Base-by-base conservation (phyloP, 2,113 vertebrate genomes). In the Blennius ocellaris region DNA sequence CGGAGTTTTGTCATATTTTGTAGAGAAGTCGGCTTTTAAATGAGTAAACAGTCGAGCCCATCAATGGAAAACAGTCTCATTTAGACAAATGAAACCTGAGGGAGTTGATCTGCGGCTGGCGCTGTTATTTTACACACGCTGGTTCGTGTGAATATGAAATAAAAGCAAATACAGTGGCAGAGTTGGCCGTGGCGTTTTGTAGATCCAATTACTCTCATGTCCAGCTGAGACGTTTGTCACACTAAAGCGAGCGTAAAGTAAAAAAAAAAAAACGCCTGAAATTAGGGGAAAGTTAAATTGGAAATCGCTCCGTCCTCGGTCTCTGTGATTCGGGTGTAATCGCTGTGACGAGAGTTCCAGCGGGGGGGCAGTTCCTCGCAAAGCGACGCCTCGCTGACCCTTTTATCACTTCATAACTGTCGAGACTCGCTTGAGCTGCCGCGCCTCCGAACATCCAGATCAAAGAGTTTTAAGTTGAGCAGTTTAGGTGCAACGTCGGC, bases 331-430 rank as follows among this genome's bases (percentile, higher is more conserved):
- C 56, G 11, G 1, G 7, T 64, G 2, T 17, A 59, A 59, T 47
- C 11, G 39, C 17, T 17, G 11, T 40, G 0, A 66, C 38, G 4
- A 10, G 53, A 55, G 39, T 64, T 52, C 64, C 39, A 5, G 39
- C 45, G 11, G 48, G 54, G 15, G n/a, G n/a, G n/a, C n/a, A n/a
- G 11, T 63, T 68, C 63, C 52, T 58, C 6, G n/a, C n/a, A 51
- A 3, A 53, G 40, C 41, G 16, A 9, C 16, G 16, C 57, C 49
- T 44, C 4, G 51, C 17, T 49, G 39, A 44, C 10, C 45, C 47
- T 53, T 54, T 58, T 40, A 76, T 48, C 36, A 49, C 41, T 61
- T 66, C 1, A 50, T 38, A 66, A 71, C 30, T 64, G 40, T 60
- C 7, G 0, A 66, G 37, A 66, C 44, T 58, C 8, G 57, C 40